phyloP scores from a whole-genome alignment of 2,797 vertebrate genomes.

The Acomys russatus region DNA sequence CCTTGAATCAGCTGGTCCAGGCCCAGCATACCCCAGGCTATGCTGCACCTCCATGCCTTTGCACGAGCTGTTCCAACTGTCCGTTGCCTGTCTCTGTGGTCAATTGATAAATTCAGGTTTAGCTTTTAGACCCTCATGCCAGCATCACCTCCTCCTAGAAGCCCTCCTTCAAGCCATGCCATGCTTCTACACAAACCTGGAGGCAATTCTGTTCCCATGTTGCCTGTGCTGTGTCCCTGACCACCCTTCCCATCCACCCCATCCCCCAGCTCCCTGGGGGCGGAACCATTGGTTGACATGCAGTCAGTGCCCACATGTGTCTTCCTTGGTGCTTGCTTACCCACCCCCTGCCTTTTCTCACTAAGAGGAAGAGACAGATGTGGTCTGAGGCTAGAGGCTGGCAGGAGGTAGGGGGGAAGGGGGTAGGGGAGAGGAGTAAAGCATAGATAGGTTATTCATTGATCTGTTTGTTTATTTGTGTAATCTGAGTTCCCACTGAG shows the following conservation, averaged over 20 bases:
- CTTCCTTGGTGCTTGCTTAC: background rate
- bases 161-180: background rate
- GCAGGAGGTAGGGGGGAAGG: too few species aligned
- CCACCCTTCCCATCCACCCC: too few species aligned
- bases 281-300: background rate
- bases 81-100: background rate
- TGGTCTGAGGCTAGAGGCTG: background rate
- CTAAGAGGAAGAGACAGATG: background rate
- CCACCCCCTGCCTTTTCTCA: background rate
- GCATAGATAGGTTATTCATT: background rate
- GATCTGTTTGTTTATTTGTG: background rate
- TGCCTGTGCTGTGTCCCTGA: background rate
- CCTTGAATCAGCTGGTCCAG: background rate
- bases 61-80: background rate
- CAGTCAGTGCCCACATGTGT: background rate
- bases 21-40: background rate
- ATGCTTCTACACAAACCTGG: background rate
- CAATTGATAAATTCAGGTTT: background rate
- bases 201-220: background rate
- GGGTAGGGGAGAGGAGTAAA: background rate
- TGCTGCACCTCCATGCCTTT: background rate
- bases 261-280: rapidly evolving
- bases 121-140: background rate
- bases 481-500: background rate
- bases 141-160: background rate